These are phyloP conservation scores for Rhagium mordax DNA, from an alignment of 2,888 invertebrate genomes.

Conservation along the genomic window DNA sequence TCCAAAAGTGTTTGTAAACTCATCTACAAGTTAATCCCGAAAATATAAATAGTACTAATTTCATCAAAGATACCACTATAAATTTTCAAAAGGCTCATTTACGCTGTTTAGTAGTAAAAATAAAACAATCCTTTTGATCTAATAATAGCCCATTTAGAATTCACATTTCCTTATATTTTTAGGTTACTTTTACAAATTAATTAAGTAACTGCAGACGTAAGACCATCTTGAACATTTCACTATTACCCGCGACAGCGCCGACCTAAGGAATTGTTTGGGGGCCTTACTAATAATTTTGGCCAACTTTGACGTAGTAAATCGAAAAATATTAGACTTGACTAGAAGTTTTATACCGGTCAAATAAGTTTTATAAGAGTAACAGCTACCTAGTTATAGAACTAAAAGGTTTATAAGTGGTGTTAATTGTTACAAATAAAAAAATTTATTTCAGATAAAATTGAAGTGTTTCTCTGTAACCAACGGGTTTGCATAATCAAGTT, in stretches of 20 bases:
- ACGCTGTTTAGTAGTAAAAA: conserved; percentile 25
- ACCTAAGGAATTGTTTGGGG: background rate
- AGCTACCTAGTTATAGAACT: no score
- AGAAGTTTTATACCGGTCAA: no score
- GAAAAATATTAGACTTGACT: no score
- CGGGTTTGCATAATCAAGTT: no score
- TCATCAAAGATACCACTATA: conserved; percentile 32
- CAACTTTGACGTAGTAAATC: no score
- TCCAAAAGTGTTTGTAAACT: conserved; percentile 7
- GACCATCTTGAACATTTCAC: background rate
- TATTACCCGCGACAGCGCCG: background rate
- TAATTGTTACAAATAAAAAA: no score
- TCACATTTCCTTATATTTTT: conserved; percentile 10
- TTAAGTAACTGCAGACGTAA: conserved; percentile 6
- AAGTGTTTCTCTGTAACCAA: no score
- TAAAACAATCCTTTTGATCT: conserved; percentile 34
- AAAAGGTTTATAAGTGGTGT: no score
- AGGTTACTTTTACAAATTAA: conserved; percentile 8
- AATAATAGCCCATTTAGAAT: conserved; percentile 13
- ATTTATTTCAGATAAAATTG: no score
- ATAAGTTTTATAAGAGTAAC: no score
- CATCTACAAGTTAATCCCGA: conserved; percentile 15
- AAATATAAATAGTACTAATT: conserved; percentile 30
- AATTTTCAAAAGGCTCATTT: conserved; percentile 25
- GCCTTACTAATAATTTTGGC: no score